phyloP scores from a whole-genome alignment of 2,888 invertebrate species.

The Tiliacea citrago region DNA sequence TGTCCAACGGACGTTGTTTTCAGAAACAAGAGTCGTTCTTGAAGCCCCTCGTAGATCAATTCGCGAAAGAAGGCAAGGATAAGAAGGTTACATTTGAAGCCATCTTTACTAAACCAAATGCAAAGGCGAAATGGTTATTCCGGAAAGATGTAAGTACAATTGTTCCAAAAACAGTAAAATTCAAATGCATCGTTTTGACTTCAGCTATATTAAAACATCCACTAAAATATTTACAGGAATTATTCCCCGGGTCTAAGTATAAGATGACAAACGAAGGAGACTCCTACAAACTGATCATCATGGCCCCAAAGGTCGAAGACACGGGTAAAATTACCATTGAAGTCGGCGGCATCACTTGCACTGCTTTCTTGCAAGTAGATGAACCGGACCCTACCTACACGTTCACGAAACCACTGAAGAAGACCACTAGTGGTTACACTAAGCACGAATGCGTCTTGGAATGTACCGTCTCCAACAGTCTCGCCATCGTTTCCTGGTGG shows the following conservation, averaged over 20 bases:
- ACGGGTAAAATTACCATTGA: conserved; percentile 99
- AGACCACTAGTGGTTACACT: conserved; percentile 96
- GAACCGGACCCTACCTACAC: conserved; percentile 98
- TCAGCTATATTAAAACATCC: background rate
- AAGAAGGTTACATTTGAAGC: conserved; percentile 98
- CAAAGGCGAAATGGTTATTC: conserved; percentile 97
- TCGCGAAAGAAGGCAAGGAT: conserved; percentile 98
- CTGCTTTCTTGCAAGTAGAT: conserved; percentile 98
- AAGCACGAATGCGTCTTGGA: conserved; percentile 97
- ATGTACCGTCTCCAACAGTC: conserved; percentile 97
- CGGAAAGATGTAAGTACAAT: conserved; percentile 96
- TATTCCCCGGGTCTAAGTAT: conserved; percentile 98
- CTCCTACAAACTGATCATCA: conserved; percentile 97
- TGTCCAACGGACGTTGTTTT: conserved; percentile 59
- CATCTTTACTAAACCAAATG: conserved; percentile 98
- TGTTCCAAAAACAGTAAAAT: background rate
- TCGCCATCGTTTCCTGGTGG: conserved; percentile 98
- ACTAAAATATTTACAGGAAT: conserved; percentile 92
- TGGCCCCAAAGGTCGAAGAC: conserved; percentile 98
- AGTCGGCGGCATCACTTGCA: conserved; percentile 96
- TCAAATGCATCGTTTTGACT: background rate
- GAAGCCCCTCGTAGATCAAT: conserved; percentile 98
- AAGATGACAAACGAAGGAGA: conserved; percentile 98
- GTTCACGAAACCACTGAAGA: conserved; percentile 97
- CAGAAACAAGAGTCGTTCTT: conserved; percentile 98